Base-by-base conservation (phyloP, 2,113 vertebrate genomes). In the Henicopernis longicauda region DNA sequence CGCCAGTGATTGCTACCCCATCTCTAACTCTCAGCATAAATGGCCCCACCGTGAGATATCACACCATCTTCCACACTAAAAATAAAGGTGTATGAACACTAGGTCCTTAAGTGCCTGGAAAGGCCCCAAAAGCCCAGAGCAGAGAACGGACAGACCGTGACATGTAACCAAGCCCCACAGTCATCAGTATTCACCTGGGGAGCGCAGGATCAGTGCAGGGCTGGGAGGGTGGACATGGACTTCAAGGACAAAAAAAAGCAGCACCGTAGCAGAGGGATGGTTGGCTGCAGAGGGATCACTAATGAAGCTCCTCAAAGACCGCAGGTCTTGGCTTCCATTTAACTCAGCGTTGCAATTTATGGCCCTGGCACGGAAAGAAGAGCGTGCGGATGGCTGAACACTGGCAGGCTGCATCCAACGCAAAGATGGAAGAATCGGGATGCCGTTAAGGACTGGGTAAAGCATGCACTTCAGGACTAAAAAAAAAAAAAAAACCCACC, bases 81-180 rank as follows among this genome's bases (percentile, higher is more conserved):
- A 97, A 96, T 93, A 96, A 96, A 95, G 42, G 72, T 83, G 42
- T 49, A 73, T 59, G 92, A 93, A 93, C 96, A 89, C 81, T 32
- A 76, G 57, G 89, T 81, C 90, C 65, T 61, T 78, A 82, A 90
- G 93, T 59, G 82, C 95, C 93, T 86, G 72, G 85, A 94, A 91
- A 94, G 71, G 91, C 84, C 82, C 63, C 93, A 50, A 71, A 95
- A 85, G 50, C 74, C 67, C 25, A 3, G 76, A 95, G 91, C 91
- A 83, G 85, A 50, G 80, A 81, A 66, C 19, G 23, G 94, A 79
- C 93, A 95, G 84, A 77, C 42, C 13, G 29, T 31, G 93, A 65
- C 57, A 79, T 7, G 74, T 83, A 79, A 59, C 69, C 31, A 44
- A 85, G 74, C n/a, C 25, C 65, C 6, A 1, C 4, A 10, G 59